These are phyloP conservation scores for Alectura lathami DNA, from an alignment of 2,113 vertebrate genomes.

Conservation along the genomic window DNA sequence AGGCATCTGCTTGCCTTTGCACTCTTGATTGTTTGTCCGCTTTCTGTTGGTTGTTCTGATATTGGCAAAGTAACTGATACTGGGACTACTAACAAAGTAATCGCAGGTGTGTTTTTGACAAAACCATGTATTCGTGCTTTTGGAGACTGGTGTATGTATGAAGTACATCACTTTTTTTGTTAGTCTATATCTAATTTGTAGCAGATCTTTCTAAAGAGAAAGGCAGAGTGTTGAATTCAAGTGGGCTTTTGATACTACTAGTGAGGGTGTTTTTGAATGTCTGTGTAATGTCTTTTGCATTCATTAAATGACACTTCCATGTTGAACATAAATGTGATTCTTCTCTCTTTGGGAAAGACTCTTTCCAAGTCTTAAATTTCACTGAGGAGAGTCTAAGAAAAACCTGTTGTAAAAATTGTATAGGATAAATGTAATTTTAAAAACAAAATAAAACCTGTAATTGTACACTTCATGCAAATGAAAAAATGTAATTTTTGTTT, in stretches of 20 bases:
- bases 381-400: neutral
- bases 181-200: neutral
- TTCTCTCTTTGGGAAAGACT: neutral
- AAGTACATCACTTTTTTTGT: neutral
- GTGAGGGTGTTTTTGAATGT: neutral
- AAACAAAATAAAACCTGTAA: neutral
- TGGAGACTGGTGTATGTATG: neutral
- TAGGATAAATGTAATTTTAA: neutral
- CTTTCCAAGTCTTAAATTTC: neutral
- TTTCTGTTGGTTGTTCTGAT: neutral
- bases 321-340: neutral
- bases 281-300: neutral
- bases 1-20: neutral
- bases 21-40: neutral
- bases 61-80: neutral
- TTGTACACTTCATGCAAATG: neutral
- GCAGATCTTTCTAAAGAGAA: neutral
- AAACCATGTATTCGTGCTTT: neutral
- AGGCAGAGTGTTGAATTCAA: neutral
- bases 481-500: neutral
- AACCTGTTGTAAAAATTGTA: neutral
- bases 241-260: neutral
- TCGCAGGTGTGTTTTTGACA: neutral
- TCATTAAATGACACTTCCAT: neutral
- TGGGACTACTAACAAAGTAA: neutral